Evolutionary conservation across 1,140 invertebrate genomes (phyloP).

Genomic region (Leptinotarsa undecemlineata): DNA sequence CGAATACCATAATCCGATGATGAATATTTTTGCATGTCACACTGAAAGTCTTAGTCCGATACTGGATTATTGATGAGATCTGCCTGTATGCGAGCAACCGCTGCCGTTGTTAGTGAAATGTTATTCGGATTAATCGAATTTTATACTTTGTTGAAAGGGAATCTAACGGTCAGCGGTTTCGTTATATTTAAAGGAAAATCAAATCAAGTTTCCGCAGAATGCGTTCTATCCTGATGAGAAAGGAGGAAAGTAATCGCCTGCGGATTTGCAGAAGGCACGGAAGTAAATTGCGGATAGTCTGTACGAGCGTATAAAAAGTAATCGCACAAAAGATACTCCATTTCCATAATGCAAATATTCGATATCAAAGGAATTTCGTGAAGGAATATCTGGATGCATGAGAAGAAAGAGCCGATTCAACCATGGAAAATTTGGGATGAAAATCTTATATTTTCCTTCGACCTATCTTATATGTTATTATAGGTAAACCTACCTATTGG

Average conservation of each 20-base stretch:
- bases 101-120: conserved; percentile 38
- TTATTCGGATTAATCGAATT: conserved; percentile 46
- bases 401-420: neutral
- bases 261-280: neutral
- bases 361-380: conserved; percentile 1
- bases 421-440: neutral
- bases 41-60: neutral
- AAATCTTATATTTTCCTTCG: neutral
- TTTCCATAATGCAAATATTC: conserved; percentile 20
- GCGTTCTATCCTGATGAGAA: conserved; percentile 37
- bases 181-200: conserved; percentile 44
- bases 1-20: no score
- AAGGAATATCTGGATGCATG: neutral
- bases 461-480: no score
- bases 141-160: conserved; percentile 46
- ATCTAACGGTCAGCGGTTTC: conserved; percentile 42
- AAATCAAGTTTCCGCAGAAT: conserved; percentile 38
- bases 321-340: conserved; percentile 8
- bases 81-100: conserved; percentile 38
- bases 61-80: conserved; percentile 41
- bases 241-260: conserved; percentile 7
- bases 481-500: no score
- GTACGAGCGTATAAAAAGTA: conserved; percentile 10
- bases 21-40: no score
- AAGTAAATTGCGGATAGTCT: conserved; percentile 16